Evolutionary conservation across 2,797 vertebrate genomes (phyloP), one percentile per base, ranked within the genome.

Genomic region (Poeciliopsis paucimaculata): DNA sequence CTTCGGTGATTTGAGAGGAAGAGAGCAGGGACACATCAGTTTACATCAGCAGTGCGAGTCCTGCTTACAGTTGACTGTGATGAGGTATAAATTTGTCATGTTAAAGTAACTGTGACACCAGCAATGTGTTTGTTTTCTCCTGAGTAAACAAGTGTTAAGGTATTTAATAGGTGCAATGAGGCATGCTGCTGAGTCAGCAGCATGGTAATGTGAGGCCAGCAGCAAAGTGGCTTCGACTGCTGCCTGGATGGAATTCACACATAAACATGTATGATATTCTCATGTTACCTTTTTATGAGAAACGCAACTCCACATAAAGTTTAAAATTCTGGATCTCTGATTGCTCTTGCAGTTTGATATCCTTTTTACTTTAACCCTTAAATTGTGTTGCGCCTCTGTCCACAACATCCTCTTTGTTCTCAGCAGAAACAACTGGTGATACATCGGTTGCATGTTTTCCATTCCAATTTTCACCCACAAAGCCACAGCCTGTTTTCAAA

Each of bases 151-250:
- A 76, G 81, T 79, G 5, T 86, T 89, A 79, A 88, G 83, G 82
- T 86, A 43, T 89, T 87, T 91, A 94, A 93, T 91, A 83, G 82
- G 75, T 80, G 82, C 87, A 89, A 86, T 87, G 87, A 90, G 84
- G 79, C 86, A 82, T 60, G 82, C 76, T 89, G 84, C 88, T 82
- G 82, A 90, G 89, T 93, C 86, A 87, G 89, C 88, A 78, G 15
- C 85, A 80, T 81, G 3, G 46, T 89, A 85, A 90, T 77, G 75
- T 86, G 82, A 87, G 77, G 77, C 83, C 71, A 47, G 82, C 47
- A 49, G 86, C 39, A 70, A 43, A 87, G 87, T 75, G 81, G 79
- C 77, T 82, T 76, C 76, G 72, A 90, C 86, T 84, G 85, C 82
- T 83, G 88, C 82, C 75, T 43, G 80, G 80, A 87, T 64, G 77